Conservation (phyloP, 2,797 vertebrate genomes). For the Limosa lapponica region DNA sequence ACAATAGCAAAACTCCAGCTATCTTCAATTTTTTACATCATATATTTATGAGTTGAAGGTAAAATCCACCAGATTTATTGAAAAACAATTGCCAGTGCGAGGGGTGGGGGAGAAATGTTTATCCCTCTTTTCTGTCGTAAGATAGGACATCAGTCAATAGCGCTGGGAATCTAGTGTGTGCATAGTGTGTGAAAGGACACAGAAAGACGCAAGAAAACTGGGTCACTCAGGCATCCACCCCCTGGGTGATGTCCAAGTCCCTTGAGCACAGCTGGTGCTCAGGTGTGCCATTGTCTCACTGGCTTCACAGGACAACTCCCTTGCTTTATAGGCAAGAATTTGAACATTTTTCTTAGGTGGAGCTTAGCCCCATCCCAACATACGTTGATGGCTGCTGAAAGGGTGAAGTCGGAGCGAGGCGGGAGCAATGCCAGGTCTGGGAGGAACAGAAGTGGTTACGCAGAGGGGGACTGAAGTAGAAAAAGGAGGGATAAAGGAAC, state of each 20-base stretch:
- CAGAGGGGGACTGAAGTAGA: background rate
- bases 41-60: background rate
- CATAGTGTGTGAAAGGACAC: background rate
- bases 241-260: background rate
- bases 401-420: background rate
- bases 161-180: background rate
- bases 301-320: background rate
- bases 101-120: background rate
- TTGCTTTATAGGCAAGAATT: background rate
- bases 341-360: background rate
- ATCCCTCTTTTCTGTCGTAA: background rate
- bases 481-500: background rate
- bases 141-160: background rate
- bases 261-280: background rate
- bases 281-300: background rate
- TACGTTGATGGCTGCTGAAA: fast-evolving
- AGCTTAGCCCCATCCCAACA: fast-evolving
- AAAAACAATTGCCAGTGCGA: background rate
- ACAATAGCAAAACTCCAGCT: background rate
- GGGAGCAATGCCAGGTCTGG: background rate
- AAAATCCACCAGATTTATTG: background rate
- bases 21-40: background rate
- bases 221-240: background rate
- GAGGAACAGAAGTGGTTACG: background rate
- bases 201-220: background rate